Evolutionary conservation across 2,797 vertebrate species (phyloP), one percentile per base, ranked within the genome.

Genomic region (Chelmon rostratus): DNA sequence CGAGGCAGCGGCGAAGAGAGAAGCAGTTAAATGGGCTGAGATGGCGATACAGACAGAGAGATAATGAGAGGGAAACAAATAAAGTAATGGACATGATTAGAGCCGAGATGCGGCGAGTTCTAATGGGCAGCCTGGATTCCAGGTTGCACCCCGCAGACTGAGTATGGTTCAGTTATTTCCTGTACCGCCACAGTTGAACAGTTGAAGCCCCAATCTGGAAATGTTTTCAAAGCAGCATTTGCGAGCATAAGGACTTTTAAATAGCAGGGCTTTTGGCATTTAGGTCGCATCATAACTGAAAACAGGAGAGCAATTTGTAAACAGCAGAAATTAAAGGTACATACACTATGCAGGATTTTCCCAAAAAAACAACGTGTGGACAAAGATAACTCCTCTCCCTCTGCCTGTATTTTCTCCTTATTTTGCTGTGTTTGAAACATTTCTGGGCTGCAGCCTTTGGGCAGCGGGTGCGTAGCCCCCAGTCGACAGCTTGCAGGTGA

Each of bases 141-240:
- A 91, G 93, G 89, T 86, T 82, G 87, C 85, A 83, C 88, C 88
- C 83, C 85, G 84, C 89, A 83, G 76, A 85, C 81, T 73, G 72
- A 87, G 77, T 64, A 65, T 84, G 88, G 89, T 78, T 85, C 84
- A 81, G 74, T 86, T 87, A 82, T 84, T 92, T 91, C 82, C 89
- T 89, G 84, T 88, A 81, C 68, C 31, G 65, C 86, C 89, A 31
- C 28, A 31, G 28, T 31, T 31, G 79, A 80, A 86, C 73, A 79
- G 63, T 83, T 68, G 59, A 89, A 90, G 88, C 75, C 91, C 91
- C 90, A 93, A 92, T 94, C 92, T 94, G 92, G 92, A 94, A 92
- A 88, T 79, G 79, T 70, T 86, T 50, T 37, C 21, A 83, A 83
- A 77, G 66, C 58, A 73, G 76, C 54, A 54, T 31, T 80, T 42